phyloP scores from a whole-genome alignment of 2,888 invertebrate genomes.

The Cheilosia variabilis region DNA sequence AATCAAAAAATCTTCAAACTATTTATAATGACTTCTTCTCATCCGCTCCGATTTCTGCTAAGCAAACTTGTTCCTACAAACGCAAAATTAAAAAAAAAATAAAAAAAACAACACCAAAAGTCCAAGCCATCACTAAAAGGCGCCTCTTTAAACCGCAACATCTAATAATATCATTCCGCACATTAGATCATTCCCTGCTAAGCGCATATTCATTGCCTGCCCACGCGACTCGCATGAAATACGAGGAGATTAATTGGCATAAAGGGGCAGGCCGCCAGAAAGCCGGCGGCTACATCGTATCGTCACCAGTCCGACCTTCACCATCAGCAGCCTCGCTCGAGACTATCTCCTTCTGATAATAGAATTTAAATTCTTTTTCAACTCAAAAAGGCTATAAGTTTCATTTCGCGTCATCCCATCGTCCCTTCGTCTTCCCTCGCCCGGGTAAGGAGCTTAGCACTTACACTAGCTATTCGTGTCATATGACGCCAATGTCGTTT shows the following conservation, averaged over 20 bases:
- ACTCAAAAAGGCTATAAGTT: slow-evolving; percentile 49
- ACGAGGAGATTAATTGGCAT: slow-evolving; percentile 70
- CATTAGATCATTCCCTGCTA: slow-evolving; percentile 64
- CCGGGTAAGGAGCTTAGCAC: slow-evolving; percentile 42
- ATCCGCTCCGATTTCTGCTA: neutral
- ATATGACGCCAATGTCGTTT: slow-evolving; percentile 67
- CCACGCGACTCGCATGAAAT: slow-evolving; percentile 68
- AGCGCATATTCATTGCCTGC: slow-evolving; percentile 67
- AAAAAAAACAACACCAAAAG: neutral
- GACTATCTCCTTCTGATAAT: slow-evolving; percentile 24
- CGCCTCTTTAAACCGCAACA: slow-evolving; percentile 14
- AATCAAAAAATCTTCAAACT: no score
- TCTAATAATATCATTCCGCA: slow-evolving; percentile 52
- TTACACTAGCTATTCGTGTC: slow-evolving; percentile 37
- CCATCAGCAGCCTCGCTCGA: neutral
- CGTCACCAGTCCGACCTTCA: slow-evolving; percentile 35
- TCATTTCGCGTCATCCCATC: slow-evolving; percentile 51
- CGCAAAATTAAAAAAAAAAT: neutral
- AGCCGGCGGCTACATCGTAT: slow-evolving; percentile 15
- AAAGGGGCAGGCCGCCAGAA: slow-evolving; percentile 62
- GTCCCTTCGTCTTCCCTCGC: neutral
- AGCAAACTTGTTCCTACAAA: neutral
- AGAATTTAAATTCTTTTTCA: slow-evolving; percentile 51
- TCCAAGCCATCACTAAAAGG: neutral
- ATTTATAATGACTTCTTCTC: no score